Percentiles rank a stretch among this genome's conserved stretches.
Evolutionary conservation across 2,797 vertebrate species (phyloP).

Genomic region (Acipenser oxyrinchus): DNA sequence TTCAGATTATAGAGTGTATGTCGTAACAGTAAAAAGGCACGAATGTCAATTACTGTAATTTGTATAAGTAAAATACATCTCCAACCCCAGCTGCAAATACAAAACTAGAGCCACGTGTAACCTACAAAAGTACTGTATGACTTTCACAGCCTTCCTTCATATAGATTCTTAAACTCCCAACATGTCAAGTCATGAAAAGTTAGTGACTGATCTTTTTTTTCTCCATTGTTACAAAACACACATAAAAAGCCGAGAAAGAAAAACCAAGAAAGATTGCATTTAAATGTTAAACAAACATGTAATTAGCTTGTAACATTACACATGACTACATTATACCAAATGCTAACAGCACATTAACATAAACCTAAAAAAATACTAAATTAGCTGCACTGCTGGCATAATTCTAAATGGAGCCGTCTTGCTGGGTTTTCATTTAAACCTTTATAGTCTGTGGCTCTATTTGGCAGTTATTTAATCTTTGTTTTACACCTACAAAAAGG

Average conservation of each 20-base stretch:
- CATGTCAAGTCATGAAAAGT: too few species aligned
- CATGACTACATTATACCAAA: neutral
- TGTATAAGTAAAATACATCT: too few species aligned
- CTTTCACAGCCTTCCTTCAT: too few species aligned
- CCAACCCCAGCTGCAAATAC: too few species aligned
- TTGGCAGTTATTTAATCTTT: neutral
- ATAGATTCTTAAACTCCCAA: too few species aligned
- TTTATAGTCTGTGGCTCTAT: neutral
- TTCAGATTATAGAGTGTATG: too few species aligned
- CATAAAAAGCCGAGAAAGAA: neutral
- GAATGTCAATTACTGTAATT: too few species aligned
- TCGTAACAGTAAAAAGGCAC: too few species aligned
- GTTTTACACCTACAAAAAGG: neutral
- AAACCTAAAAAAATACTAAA: neutral
- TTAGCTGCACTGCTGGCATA: neutral
- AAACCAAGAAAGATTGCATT: neutral
- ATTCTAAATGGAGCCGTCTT: neutral
- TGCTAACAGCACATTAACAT: neutral
- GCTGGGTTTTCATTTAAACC: neutral
- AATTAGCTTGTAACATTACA: neutral
- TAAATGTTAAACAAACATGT: neutral
- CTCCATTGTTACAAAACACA: too few species aligned
- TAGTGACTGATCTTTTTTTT: too few species aligned
- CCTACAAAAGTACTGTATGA: too few species aligned
- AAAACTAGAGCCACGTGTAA: too few species aligned